Evolutionary conservation across 2,797 vertebrate species (phyloP).

Genomic region (Caiman crocodilus): DNA sequence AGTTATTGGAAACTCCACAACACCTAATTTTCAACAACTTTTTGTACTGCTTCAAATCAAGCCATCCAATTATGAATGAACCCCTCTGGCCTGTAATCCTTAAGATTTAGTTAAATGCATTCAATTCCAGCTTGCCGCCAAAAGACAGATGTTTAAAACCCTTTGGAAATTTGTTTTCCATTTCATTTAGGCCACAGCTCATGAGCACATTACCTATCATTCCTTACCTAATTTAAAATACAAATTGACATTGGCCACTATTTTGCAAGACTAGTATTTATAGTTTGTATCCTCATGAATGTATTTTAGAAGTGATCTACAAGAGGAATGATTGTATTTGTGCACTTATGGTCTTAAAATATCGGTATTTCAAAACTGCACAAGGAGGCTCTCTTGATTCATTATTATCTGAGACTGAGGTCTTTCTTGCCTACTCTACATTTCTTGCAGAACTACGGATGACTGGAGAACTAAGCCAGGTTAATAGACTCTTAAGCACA

Average conservation of each 20-base stretch:
- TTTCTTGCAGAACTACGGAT: slow-evolving; percentile 4
- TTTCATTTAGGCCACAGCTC: slow-evolving; percentile 19
- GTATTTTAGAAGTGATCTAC: slow-evolving; percentile 40
- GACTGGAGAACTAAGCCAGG: neutral
- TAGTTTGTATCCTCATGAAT: neutral
- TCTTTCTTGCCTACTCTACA: neutral
- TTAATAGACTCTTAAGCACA: neutral
- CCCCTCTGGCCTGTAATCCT: slow-evolving; percentile 50
- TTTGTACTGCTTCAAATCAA: neutral
- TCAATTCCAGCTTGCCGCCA: neutral
- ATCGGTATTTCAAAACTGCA: neutral
- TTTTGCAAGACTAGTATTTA: neutral
- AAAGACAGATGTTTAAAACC: slow-evolving; percentile 20
- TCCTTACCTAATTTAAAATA: slow-evolving; percentile 35
- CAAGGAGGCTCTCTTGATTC: too few relatives aligned
- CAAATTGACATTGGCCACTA: slow-evolving; percentile 29
- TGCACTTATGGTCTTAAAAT: neutral
- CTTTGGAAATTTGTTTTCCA: slow-evolving; percentile 19
- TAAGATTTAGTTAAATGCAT: neutral
- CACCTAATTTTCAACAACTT: neutral
- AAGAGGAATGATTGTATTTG: neutral
- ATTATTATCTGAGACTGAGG: neutral
- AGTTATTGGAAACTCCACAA: too few relatives aligned
- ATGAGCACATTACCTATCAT: neutral
- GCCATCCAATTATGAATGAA: slow-evolving; percentile 56